A percentile compares a stretch with the other conserved stretches of the same genome.
These are phyloP conservation scores for Eclectus roratus DNA, from an alignment of 2,113 vertebrate genomes.

Conservation along the genomic window DNA sequence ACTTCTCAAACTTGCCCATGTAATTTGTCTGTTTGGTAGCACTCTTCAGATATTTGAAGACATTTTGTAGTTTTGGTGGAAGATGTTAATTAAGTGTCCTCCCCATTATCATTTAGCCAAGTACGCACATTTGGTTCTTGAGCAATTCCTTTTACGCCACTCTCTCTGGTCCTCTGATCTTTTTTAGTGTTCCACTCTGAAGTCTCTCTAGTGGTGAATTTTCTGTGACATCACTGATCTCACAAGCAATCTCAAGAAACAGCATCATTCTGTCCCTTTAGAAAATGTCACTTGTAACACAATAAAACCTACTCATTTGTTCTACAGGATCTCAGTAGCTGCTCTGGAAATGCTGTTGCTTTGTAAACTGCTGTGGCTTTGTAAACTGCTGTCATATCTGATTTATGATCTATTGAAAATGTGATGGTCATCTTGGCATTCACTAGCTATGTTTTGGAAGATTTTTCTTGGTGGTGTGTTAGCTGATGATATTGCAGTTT, in stretches of 20 bases:
- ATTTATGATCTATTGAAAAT: not conserved
- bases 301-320: not conserved
- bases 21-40: not conserved
- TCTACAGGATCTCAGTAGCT: not conserved
- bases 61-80: not conserved
- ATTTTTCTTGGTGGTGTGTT: not conserved
- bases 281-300: not conserved
- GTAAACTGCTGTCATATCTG: not conserved
- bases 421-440: not conserved
- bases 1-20: not conserved
- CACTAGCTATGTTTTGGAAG: not conserved
- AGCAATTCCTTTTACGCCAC: not conserved
- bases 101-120: not conserved
- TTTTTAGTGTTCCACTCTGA: not conserved
- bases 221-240: not conserved
- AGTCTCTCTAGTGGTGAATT: not conserved
- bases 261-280: not conserved
- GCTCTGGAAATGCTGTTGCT: not conserved
- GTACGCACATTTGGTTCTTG: not conserved
- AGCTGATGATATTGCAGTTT: not conserved
- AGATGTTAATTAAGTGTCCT: not conserved
- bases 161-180: not conserved
- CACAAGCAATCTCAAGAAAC: not conserved
- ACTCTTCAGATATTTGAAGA: not conserved
- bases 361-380: not conserved